Evolutionary conservation across 2,888 invertebrate genomes (phyloP).

Genomic region (Blastobasis lacticolella): DNA sequence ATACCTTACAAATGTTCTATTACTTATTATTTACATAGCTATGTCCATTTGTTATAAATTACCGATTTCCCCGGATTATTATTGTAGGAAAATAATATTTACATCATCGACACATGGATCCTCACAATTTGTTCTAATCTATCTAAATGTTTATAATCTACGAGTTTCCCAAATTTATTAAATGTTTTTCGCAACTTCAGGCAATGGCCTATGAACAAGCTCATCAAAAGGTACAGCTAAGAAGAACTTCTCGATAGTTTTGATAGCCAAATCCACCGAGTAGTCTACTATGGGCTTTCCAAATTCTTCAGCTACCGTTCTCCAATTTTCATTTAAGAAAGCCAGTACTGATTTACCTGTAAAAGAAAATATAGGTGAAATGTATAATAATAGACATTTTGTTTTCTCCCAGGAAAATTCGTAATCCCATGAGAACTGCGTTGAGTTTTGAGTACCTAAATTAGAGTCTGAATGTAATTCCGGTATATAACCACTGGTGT

Average conservation of each 20-base stretch:
- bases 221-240: conserved; percentile 52
- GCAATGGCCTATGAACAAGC: conserved; percentile 23
- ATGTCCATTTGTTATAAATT: no score
- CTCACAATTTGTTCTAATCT: no score
- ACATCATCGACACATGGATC: no score
- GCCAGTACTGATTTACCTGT: conserved; percentile 48
- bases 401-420: not conserved
- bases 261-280: conserved; percentile 51
- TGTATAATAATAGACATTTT: not conserved
- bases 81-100: no score
- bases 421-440: not conserved
- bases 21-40: no score
- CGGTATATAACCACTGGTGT: no score
- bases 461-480: no score
- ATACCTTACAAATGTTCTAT: no score
- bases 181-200: not conserved
- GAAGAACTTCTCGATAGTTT: conserved; percentile 57
- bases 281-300: conserved; percentile 64
- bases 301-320: conserved; percentile 54
- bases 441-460: no score
- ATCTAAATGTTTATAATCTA: no score
- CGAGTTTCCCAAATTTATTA: no score
- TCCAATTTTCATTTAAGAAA: conserved; percentile 62
- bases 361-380: conserved; percentile 13
- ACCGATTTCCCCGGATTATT: no score